Evolutionary conservation across 2,797 vertebrate species (phyloP).

Genomic region (Typhlichthys eigenmanni): DNA sequence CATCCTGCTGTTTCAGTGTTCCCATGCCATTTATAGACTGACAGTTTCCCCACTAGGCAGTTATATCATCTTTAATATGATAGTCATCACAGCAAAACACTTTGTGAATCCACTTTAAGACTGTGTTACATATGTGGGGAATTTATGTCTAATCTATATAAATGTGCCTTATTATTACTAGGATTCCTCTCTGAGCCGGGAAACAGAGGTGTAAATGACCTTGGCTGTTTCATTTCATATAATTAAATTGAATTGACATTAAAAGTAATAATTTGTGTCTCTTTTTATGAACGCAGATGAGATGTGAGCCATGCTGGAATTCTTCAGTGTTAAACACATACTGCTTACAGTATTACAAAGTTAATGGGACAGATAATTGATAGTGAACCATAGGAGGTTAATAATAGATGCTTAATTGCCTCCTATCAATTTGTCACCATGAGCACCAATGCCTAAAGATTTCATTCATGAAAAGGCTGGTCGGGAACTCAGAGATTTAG

Average conservation of each 20-base stretch:
- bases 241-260: slow-evolving; percentile 76
- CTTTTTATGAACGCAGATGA: slow-evolving; percentile 67
- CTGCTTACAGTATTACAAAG: slow-evolving; percentile 78
- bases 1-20: slow-evolving; percentile 16
- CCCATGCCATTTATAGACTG: slow-evolving; percentile 48
- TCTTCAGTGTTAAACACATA: slow-evolving; percentile 76
- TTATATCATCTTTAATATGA: slow-evolving; percentile 68
- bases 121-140: slow-evolving; percentile 54
- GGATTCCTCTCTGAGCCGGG: slow-evolving; percentile 66
- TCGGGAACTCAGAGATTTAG: slow-evolving; percentile 31
- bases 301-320: slow-evolving; percentile 68
- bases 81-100: slow-evolving; percentile 58
- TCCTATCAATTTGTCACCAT: slow-evolving; percentile 78
- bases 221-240: slow-evolving; percentile 76
- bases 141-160: slow-evolving; percentile 74
- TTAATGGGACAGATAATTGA: slow-evolving; percentile 87
- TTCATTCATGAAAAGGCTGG: slow-evolving; percentile 45
- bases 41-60: slow-evolving; percentile 46
- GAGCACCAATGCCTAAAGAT: slow-evolving; percentile 63
- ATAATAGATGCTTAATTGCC: slow-evolving; percentile 83
- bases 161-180: slow-evolving; percentile 74
- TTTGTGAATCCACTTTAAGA: slow-evolving; percentile 54
- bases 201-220: slow-evolving; percentile 71
- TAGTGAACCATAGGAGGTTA: slow-evolving; percentile 82
- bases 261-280: slow-evolving; percentile 71